Conservation (phyloP, 1,140 invertebrate species). For the Probaryconus sp. region DNA sequence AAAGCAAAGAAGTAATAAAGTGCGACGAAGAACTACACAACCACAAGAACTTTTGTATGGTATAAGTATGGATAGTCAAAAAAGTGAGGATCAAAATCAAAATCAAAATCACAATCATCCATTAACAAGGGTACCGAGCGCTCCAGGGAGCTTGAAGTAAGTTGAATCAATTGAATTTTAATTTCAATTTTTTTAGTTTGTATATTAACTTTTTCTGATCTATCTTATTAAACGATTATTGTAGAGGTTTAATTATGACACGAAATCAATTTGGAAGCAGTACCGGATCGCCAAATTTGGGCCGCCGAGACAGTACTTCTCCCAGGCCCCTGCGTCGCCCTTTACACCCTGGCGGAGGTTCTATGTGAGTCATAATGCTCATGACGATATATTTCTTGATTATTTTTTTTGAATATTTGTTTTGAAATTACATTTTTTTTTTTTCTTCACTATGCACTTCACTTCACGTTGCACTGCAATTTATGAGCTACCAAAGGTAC, state of each 20-base stretch:
- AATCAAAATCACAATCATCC: slow-evolving; percentile 78
- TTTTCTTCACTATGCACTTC: slow-evolving; percentile 69
- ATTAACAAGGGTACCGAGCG: slow-evolving; percentile 84
- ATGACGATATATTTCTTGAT: slow-evolving; percentile 69
- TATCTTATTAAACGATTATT: slow-evolving; percentile 7
- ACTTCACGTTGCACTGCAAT: slow-evolving; percentile 54
- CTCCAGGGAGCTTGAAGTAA: slow-evolving; percentile 82
- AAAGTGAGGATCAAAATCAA: slow-evolving; percentile 72
- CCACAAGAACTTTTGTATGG: slow-evolving; percentile 85
- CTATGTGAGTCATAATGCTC: slow-evolving; percentile 77
- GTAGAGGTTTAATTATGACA: slow-evolving; percentile 75
- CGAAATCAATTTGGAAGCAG: slow-evolving; percentile 70
- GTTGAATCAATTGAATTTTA: slow-evolving; percentile 45
- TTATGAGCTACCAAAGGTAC: background rate
- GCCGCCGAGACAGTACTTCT: slow-evolving; percentile 75
- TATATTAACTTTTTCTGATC: background rate
- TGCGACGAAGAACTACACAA: slow-evolving; percentile 82
- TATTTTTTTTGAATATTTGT: slow-evolving; percentile 42
- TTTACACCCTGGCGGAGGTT: slow-evolving; percentile 75
- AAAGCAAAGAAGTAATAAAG: slow-evolving; percentile 79
- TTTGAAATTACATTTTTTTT: slow-evolving; percentile 67
- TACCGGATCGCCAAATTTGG: slow-evolving; percentile 73
- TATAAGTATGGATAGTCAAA: slow-evolving; percentile 67
- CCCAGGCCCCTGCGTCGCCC: slow-evolving; percentile 73
- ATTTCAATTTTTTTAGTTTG: background rate